These are phyloP conservation scores for Rugalucina vietnamica DNA, from an alignment of 2,888 invertebrate species.

Conservation along the genomic window DNA sequence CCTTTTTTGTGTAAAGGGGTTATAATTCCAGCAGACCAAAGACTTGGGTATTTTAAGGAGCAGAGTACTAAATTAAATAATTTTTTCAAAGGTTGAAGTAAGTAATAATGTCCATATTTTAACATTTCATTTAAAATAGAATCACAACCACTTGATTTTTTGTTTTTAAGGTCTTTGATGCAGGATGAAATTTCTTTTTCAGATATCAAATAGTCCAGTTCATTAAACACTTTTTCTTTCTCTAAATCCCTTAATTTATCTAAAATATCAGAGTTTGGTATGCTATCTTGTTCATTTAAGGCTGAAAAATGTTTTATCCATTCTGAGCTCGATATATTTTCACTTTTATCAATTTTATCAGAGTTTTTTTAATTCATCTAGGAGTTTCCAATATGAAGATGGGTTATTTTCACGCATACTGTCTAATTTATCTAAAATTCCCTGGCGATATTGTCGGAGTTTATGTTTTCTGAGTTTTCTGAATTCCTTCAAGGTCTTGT, in stretches of 20 bases:
- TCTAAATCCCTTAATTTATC: not conserved
- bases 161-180: constrained; percentile 8
- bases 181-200: not conserved
- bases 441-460: not conserved
- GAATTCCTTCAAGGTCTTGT: no score
- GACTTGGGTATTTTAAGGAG: not conserved
- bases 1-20: constrained; percentile 3
- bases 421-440: not conserved
- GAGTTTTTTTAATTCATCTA: not conserved
- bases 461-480: not conserved
- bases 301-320: not conserved
- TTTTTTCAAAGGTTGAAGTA: not conserved
- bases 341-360: not conserved
- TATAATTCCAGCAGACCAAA: not conserved
- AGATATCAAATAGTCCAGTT: not conserved
- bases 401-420: not conserved
- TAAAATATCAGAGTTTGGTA: not conserved
- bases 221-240: not conserved
- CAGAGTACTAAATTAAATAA: not conserved
- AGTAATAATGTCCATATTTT: not conserved
- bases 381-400: not conserved
- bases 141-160: constrained; percentile 9
- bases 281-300: not conserved
- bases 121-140: constrained; percentile 11
- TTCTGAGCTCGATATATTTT: not conserved